A percentile compares a stretch with the other conserved stretches of the same genome.
Conservation (phyloP, 2,113 vertebrate genomes). For the Myocastor coypus region DNA sequence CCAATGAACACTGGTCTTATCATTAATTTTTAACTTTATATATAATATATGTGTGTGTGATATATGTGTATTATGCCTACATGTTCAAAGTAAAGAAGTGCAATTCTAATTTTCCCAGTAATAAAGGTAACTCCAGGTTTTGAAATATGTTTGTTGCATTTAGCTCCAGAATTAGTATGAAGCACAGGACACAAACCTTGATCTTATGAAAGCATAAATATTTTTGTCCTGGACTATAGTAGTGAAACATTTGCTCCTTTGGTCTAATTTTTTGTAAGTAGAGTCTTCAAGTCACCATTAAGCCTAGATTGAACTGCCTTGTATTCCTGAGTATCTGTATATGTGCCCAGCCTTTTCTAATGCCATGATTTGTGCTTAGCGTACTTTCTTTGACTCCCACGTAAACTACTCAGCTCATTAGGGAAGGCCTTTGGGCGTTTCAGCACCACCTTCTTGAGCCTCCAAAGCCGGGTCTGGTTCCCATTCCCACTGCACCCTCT, state of each 20-base stretch:
- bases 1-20: neutral
- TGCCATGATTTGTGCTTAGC: neutral
- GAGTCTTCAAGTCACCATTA: neutral
- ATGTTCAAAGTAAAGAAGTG: neutral
- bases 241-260: neutral
- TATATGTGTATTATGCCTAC: neutral
- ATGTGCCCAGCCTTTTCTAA: neutral
- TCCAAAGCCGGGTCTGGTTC: neutral
- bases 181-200: neutral
- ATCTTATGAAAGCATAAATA: neutral
- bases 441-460: neutral
- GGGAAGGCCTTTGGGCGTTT: neutral
- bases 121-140: neutral
- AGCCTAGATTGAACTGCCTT: neutral
- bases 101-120: neutral
- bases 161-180: neutral
- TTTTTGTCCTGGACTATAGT: neutral
- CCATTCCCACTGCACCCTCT: slow-evolving; percentile 68
- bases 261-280: neutral
- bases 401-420: neutral
- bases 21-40: neutral
- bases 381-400: neutral
- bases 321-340: neutral
- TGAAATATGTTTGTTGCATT: neutral
- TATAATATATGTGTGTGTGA: neutral